Percentiles rank a stretch among this genome's conserved stretches.
These are phyloP conservation scores for Phoenoteleia sp. DNA, from an alignment of 2,888 invertebrate genomes.

Conservation along the genomic window DNA sequence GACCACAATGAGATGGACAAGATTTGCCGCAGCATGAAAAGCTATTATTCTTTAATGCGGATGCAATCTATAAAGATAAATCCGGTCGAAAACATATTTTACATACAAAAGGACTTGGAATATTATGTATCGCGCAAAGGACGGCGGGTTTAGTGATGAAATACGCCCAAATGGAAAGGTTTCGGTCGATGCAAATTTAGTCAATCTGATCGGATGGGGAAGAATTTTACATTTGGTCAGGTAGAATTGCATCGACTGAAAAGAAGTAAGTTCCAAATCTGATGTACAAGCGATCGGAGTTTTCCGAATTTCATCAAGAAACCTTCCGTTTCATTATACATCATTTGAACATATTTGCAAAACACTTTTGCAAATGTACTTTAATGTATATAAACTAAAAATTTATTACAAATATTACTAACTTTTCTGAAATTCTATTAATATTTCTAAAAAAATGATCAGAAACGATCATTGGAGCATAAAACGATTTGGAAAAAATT, in stretches of 20 bases:
- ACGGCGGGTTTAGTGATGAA: background rate
- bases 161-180: background rate
- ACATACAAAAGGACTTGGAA: constrained; percentile 24
- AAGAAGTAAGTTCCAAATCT: too few species aligned
- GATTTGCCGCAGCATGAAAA: constrained; percentile 57
- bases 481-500: too few species aligned
- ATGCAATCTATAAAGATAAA: constrained; percentile 45
- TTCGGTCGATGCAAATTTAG: background rate
- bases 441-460: too few species aligned
- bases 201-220: background rate
- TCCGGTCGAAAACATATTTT: constrained; percentile 50
- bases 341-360: too few species aligned
- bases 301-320: background rate
- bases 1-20: constrained; percentile 55
- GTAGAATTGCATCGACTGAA: background rate
- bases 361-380: too few species aligned
- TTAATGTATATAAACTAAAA: too few species aligned
- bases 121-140: background rate
- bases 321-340: too few species aligned
- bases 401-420: too few species aligned
- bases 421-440: too few species aligned
- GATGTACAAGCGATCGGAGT: background rate
- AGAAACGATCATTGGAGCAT: too few species aligned
- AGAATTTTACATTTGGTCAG: background rate
- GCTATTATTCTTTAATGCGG: constrained; percentile 57